Evolutionary conservation across 2,113 vertebrate genomes (phyloP), one percentile per base, ranked within the genome.

Genomic region (Etheostoma cragini): DNA sequence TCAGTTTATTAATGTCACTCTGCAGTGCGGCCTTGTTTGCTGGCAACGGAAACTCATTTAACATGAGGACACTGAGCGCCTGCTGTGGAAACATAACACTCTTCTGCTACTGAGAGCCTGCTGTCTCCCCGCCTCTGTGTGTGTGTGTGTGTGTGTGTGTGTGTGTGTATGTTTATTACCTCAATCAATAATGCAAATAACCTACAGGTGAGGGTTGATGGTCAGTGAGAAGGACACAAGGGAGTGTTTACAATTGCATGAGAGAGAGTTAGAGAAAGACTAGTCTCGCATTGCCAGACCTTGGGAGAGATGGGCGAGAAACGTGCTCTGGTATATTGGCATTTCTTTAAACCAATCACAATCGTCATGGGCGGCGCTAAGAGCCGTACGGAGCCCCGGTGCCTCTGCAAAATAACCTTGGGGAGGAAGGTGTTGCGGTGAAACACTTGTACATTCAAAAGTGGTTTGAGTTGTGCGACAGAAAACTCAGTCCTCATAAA

Each of bases 101-200:
- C 45, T 7, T 16, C 61, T 87, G 85, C 81, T 57, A 80, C 50
- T 70, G 76, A 88, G 71, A 78, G 80, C 68, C 81, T 76, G 62
- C 78, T 78, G 69, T 78, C 72, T 82, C 67, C 65, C 61, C 52
- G 75, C 61, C 70, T 77, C 76, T 82, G 77, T 35, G 67, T 66
- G 70, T 45, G 52, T 80, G 69, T 72, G 80, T 67, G 54, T 76
- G 74, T 84, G 71, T 80, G 66, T 54, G 58, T 62, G 19, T 54
- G 46, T 49, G 46, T 50, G 49, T 50, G 49, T 50, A 17, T 50
- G 49, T 50, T 17, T 10, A 54, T 14, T 60, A 76, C 52, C 80
- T 84, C 47, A 60, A 91, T 94, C 52, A 93, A 94, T 94, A 93
- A 94, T 94, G 83, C 80, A 94, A 75, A 88, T 73, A 71, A 66